Percentiles rank a stretch among this genome's conserved stretches.
Conservation (phyloP, 1,140 invertebrate species). For the Pteromalus puparum region DNA sequence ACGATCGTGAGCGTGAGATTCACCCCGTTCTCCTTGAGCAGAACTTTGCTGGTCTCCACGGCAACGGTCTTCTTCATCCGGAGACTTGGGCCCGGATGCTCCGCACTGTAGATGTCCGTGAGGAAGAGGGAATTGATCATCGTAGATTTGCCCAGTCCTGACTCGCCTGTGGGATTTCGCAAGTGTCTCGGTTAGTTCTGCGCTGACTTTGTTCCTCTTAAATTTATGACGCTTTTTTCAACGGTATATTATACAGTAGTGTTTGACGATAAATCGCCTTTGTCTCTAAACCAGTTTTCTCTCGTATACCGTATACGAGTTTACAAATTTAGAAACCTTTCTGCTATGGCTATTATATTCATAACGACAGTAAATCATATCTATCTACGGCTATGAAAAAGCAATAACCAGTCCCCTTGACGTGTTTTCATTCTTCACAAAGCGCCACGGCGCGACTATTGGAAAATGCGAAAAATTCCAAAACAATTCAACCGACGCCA, state of each 20-base stretch:
- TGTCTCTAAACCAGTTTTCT: not conserved
- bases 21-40: conserved; percentile 94
- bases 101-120: conserved; percentile 94
- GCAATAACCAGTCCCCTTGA: too few species aligned
- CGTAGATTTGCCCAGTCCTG: conserved; percentile 98
- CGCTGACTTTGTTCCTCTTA: not conserved
- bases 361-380: not conserved
- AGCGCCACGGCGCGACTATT: not conserved
- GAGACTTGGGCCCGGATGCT: conserved; percentile 92
- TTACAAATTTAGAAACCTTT: too few species aligned
- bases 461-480: conserved; percentile 28
- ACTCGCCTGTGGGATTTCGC: conserved; percentile 82
- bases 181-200: not conserved
- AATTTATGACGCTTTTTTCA: too few species aligned
- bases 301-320: too few species aligned
- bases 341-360: not conserved
- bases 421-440: not conserved
- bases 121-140: conserved; percentile 99
- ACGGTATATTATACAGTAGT: too few species aligned
- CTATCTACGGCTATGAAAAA: too few species aligned
- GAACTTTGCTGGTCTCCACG: conserved; percentile 94
- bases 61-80: conserved; percentile 94
- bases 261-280: not conserved
- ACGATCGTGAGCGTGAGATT: conserved; percentile 94
- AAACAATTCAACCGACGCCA: not conserved